Base-by-base conservation (phyloP, 1,140 invertebrate genomes). In the Procambarus virginalis region DNA sequence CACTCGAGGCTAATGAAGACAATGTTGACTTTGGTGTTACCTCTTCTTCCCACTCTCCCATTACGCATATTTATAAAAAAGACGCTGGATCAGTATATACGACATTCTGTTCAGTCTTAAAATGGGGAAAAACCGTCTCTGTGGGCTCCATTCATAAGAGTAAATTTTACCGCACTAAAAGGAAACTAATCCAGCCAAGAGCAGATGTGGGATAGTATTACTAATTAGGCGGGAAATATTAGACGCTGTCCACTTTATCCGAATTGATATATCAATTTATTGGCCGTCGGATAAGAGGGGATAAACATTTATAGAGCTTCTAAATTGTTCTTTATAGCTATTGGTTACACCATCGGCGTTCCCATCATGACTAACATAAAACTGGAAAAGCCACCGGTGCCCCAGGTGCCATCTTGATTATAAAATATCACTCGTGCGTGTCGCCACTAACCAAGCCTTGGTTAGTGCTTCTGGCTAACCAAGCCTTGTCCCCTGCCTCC, bases 211-310 rank as follows among this genome's bases (percentile, higher is more conserved):
- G 88, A 84, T 89, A 81, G 70, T 79, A 89, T 89, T 89, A 89
- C 88, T 89, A 89, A 89, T 89, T 89, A 89, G 88, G 81, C 17
- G 12, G 88, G 88, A 89, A 89, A 89, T 89, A 89, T 89, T 89
- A 89, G 81, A 89, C 88, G 76, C 82, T 84, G 88, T 89, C 88
- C 88, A 89, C 88, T 89, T 89, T 89, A 89, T 89, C 88, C 84
- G 88, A 89, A 89, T 89, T 84, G 88, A 89, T 89, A 89, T 84
- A 89, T 89, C 88, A 89, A 89, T 89, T 89, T 89, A 89, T 89
- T 89, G 84, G 81, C 81, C 73, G 73, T 48, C 60, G 46, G 73
- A 34, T 51, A 34, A 64, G 34, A 58, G 64, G 68, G 86, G 79
- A 83, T 83, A 83, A 89, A 89, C 88, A 89, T 89, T 89, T 89